Evolutionary conservation across 2,888 invertebrate genomes (phyloP).

Genomic region (Thereva nobilitata): DNA sequence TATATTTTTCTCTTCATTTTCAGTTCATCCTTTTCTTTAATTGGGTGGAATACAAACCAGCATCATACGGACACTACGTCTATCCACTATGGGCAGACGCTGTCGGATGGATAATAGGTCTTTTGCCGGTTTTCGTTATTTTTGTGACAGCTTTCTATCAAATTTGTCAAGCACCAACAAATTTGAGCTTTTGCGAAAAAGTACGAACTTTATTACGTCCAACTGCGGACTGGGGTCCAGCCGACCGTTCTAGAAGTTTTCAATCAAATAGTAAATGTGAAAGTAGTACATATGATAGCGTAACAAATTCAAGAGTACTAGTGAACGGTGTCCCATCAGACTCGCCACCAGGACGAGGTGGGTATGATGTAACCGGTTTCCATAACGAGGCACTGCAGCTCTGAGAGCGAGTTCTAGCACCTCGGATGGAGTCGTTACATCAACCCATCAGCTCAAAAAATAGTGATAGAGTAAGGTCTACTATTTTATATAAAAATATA

Average conservation of each 20-base stretch:
- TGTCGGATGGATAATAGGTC: constrained; percentile 75
- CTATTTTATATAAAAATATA: constrained; percentile 8
- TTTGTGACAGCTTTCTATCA: constrained; percentile 64
- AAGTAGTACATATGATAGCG: constrained; percentile 58
- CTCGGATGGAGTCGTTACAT: constrained; percentile 43
- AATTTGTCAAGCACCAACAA: constrained; percentile 63
- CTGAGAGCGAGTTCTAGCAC: constrained; percentile 64
- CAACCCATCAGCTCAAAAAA: constrained; percentile 7
- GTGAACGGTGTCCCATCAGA: constrained; percentile 58
- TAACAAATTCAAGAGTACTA: constrained; percentile 59
- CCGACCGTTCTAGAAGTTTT: constrained; percentile 55
- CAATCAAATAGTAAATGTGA: constrained; percentile 52
- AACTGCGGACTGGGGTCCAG: constrained; percentile 73
- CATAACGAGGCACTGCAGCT: constrained; percentile 55
- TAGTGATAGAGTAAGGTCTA: constrained; percentile 25
- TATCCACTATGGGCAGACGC: constrained; percentile 81
- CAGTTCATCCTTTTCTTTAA: constrained; percentile 78
- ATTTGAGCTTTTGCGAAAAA: constrained; percentile 63
- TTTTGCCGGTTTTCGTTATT: constrained; percentile 73
- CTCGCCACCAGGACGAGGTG: constrained; percentile 40
- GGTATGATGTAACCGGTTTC: constrained; percentile 43
- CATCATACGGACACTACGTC: constrained; percentile 73
- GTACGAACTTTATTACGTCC: constrained; percentile 68
- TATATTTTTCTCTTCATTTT: constrained; percentile 19
- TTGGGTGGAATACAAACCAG: constrained; percentile 77